Evolutionary conservation across 2,888 invertebrate genomes (phyloP), one percentile per base, ranked within the genome.

Genomic region (Apoderus coryli): DNA sequence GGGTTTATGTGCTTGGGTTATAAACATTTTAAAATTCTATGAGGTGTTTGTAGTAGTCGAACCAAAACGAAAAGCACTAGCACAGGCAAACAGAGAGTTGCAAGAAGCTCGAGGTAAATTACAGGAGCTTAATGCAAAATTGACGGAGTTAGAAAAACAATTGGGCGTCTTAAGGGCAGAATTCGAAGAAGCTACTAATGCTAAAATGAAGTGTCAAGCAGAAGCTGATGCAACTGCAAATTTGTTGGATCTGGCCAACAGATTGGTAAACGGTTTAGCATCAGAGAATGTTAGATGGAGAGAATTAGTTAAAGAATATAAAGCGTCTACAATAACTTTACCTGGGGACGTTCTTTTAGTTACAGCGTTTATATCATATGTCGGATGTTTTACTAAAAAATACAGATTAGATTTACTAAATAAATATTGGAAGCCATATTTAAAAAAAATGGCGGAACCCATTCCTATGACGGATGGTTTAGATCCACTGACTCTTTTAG

Each of bases 361-460:
- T 16, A 82, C 89, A 0, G 89, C 92, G 7, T 93, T 93, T 56
- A 81, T 93, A 31, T 92, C 92, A 0, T 93, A 93, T 53, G 82
- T 90, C 15, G 93, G 93, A 2, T 89, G 89, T 51, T 93, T 93
- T 56, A 88, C 84, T 14, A 76, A 81, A 38, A 67, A 69, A 27
- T 93, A 92, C 53, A 66, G 93, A 27, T 50, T 65, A 12, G 79
- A 85, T 44, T 65, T 93, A 29, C 67, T 86, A 50, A 63, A 81
- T 7, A 72, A 77, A 14, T 66, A 73, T 48, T 89, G 89, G 88
- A 51, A 80, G 39, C 89, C 90, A 1, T 75, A 67, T 40, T 64
- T 93, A n/a, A 69, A 66, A 32, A 63, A 77, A 19, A 61, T 72
- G 63, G 72, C 73, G 0, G 39, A 44, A 15, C 71, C 72, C 43